Conservation (phyloP, 2,888 invertebrate species). For the Cistogaster globosa region DNA sequence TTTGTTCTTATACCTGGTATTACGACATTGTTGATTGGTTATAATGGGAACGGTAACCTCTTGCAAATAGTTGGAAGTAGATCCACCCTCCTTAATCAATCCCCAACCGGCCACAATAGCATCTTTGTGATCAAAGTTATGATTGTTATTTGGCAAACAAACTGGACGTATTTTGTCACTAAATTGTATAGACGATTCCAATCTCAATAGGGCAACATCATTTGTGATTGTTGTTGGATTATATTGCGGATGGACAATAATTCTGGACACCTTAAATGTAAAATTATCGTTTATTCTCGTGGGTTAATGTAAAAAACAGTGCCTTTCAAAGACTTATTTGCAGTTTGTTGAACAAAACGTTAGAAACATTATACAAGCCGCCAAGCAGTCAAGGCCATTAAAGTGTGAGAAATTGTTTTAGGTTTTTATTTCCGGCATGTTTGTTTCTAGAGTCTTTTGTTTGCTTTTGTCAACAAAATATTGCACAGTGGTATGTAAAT, state of each 20-base stretch:
- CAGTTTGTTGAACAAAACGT: not conserved
- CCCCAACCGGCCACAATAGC: conserved; percentile 82
- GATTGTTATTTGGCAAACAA: conserved; percentile 78
- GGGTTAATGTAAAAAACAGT: not conserved
- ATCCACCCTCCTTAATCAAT: conserved; percentile 78
- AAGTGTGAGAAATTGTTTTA: conserved; percentile 51
- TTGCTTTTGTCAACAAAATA: not conserved
- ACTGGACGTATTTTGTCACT: conserved; percentile 78
- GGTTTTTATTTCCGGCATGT: conserved; percentile 62
- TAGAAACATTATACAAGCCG: conserved; percentile 29
- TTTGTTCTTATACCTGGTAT: conserved; percentile 79
- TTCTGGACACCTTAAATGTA: conserved; percentile 73
- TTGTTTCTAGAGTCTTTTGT: conserved; percentile 44
- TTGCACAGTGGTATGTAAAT: conserved; percentile 31
- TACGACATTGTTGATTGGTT: conserved; percentile 78
- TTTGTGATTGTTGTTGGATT: conserved; percentile 78
- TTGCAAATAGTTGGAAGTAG: conserved; percentile 78
- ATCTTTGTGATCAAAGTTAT: conserved; percentile 78
- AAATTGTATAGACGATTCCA: conserved; percentile 78
- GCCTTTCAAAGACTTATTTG: not conserved
- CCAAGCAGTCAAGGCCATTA: conserved; percentile 18
- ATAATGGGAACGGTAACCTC: conserved; percentile 81
- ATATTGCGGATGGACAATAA: conserved; percentile 78
- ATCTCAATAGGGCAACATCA: conserved; percentile 79
- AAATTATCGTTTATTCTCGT: not conserved